phyloP scores from a whole-genome alignment of 2,797 vertebrate genomes.

The Falco naumanni region DNA sequence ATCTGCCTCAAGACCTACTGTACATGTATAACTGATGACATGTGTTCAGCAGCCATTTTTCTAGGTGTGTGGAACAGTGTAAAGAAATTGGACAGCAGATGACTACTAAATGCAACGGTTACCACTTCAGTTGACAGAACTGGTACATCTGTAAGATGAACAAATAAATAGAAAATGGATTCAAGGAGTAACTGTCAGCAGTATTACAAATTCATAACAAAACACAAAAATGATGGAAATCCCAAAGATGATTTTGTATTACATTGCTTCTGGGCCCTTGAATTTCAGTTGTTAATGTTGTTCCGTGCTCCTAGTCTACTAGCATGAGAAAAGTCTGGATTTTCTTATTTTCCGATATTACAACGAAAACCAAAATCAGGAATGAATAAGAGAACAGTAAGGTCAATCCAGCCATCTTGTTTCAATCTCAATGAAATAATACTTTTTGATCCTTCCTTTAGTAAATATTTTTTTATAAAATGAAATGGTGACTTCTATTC shows the following conservation, averaged over 20 bases:
- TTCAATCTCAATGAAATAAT: neutral
- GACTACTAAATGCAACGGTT: neutral
- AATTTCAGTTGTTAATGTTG: neutral
- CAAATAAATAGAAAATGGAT: neutral
- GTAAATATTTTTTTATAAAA: neutral
- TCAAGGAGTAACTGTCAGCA: neutral
- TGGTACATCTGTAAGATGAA: neutral
- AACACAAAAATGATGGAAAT: neutral
- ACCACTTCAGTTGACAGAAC: neutral
- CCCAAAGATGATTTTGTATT: neutral
- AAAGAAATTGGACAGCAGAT: neutral
- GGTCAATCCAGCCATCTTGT: neutral
- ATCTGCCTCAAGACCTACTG: neutral
- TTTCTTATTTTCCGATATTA: neutral
- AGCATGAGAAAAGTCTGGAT: neutral
- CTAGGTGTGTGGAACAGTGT: neutral
- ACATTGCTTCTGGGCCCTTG: neutral
- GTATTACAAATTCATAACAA: neutral
- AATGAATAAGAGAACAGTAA: neutral
- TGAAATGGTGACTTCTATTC: neutral
- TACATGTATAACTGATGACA: neutral
- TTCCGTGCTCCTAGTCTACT: neutral
- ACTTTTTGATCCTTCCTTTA: neutral
- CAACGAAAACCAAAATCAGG: neutral
- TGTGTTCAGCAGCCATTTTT: neutral